Conservation (phyloP, 2,888 invertebrate genomes). For the Belgica antarctica region DNA sequence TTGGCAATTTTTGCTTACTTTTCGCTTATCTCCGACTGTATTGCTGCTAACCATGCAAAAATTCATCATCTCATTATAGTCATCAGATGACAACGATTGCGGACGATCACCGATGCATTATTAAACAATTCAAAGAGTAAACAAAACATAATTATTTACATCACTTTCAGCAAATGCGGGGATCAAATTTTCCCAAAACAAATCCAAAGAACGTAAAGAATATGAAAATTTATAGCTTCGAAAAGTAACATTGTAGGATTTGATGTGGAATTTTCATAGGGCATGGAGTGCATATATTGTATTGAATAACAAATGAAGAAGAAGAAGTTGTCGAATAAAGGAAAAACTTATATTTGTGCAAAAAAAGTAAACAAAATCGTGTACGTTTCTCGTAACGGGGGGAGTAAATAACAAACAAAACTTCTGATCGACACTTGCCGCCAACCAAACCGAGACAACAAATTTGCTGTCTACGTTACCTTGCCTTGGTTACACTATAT, state of each 20-base stretch:
- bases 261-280: constrained; percentile 34
- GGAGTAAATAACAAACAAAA: constrained; percentile 28
- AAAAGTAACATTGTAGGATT: constrained; percentile 22
- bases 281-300: constrained; percentile 14
- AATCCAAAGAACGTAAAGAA: background rate
- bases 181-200: background rate
- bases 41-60: too few relatives aligned
- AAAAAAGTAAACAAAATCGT: background rate
- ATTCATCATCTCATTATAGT: too few relatives aligned
- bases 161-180: background rate
- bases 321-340: constrained; percentile 1
- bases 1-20: too few relatives aligned
- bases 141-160: constrained; percentile 18
- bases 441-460: background rate
- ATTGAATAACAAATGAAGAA: constrained; percentile 21
- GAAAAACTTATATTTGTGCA: constrained; percentile 38
- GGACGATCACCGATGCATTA: constrained; percentile 18
- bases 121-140: background rate
- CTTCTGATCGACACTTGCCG: background rate
- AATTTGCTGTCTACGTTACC: constrained; percentile 16
- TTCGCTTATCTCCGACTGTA: too few relatives aligned
- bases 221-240: too few relatives aligned
- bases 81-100: too few relatives aligned
- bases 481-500: constrained; percentile 25
- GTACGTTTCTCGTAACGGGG: constrained; percentile 16